These are phyloP conservation scores for Darevskia mixta DNA, from an alignment of 2,797 vertebrate genomes.

Conservation along the genomic window DNA sequence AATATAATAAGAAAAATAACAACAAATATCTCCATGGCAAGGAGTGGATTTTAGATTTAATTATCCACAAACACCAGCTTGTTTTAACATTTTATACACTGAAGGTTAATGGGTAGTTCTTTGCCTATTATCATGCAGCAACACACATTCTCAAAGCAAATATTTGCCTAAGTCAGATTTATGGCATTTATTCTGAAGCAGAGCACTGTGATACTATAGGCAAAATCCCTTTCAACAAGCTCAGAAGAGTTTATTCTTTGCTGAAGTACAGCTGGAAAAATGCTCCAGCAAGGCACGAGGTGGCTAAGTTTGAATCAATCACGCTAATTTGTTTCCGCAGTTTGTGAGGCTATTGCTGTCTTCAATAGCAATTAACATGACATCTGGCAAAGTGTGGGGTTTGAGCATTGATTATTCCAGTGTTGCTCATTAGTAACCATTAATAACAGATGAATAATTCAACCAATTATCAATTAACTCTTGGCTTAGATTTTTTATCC, in stretches of 20 bases:
- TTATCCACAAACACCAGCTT: slow-evolving; percentile 46
- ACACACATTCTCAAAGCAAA: slow-evolving; percentile 50
- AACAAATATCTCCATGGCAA: slow-evolving; percentile 38
- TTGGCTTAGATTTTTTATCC: slow-evolving; percentile 62
- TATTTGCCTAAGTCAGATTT: slow-evolving; percentile 56
- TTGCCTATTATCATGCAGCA: slow-evolving; percentile 49
- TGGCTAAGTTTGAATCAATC: slow-evolving; percentile 74
- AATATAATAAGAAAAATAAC: slow-evolving; percentile 53
- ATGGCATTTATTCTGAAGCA: slow-evolving; percentile 45
- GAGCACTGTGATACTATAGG: slow-evolving; percentile 49
- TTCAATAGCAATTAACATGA: slow-evolving; percentile 75
- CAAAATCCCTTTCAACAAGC: slow-evolving; percentile 42
- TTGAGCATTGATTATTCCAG: slow-evolving; percentile 77
- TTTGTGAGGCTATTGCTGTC: slow-evolving; percentile 74
- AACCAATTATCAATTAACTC: slow-evolving; percentile 74
- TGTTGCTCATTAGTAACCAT: slow-evolving; percentile 76
- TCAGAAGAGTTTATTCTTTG: slow-evolving; percentile 43
- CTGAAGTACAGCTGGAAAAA: slow-evolving; percentile 63
- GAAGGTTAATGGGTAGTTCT: slow-evolving; percentile 44
- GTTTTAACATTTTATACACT: slow-evolving; percentile 54
- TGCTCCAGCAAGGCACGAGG: slow-evolving; percentile 62
- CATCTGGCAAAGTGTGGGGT: slow-evolving; percentile 74
- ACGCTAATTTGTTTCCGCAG: slow-evolving; percentile 74
- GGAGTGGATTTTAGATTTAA: slow-evolving; percentile 63
- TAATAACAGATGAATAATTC: slow-evolving; percentile 77